Evolutionary conservation across 2,113 vertebrate species (phyloP).

Genomic region (Dipodomys stephensi): DNA sequence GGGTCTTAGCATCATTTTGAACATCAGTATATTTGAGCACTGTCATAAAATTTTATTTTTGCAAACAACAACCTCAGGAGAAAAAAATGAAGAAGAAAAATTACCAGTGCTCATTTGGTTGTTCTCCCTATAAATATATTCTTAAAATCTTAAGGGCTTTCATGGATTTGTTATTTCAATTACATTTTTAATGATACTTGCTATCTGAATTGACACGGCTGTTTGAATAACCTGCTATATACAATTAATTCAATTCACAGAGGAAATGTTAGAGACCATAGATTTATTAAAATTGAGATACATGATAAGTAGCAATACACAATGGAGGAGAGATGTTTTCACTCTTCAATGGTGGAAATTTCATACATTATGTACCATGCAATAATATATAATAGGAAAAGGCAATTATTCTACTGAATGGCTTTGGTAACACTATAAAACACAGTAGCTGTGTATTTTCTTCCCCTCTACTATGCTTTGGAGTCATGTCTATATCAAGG

Average conservation of each 20-base stretch:
- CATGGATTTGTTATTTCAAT: slow-evolving; percentile 67
- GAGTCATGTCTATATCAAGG: slow-evolving; percentile 35
- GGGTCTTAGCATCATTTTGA: slow-evolving; percentile 33
- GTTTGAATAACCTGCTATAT: slow-evolving; percentile 23
- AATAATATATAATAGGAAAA: slow-evolving; percentile 70
- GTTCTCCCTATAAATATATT: slow-evolving; percentile 19
- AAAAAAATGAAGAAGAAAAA: slow-evolving; percentile 4
- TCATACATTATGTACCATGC: slow-evolving; percentile 47
- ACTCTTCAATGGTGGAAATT: slow-evolving; percentile 50
- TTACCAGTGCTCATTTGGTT: background rate
- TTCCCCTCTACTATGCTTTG: background rate
- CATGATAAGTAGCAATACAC: slow-evolving; percentile 32
- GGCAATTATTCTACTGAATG: slow-evolving; percentile 66
- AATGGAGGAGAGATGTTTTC: slow-evolving; percentile 38
- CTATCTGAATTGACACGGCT: slow-evolving; percentile 42
- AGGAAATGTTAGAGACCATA: slow-evolving; percentile 8
- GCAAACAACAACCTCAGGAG: background rate
- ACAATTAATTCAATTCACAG: slow-evolving; percentile 60
- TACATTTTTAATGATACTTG: slow-evolving; percentile 67
- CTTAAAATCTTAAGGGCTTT: slow-evolving; percentile 44
- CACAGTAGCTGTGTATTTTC: slow-evolving; percentile 45
- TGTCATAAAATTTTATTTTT: slow-evolving; percentile 42
- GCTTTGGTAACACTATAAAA: slow-evolving; percentile 67
- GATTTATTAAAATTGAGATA: slow-evolving; percentile 62
- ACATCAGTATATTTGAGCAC: background rate